Evolutionary conservation across 2,888 invertebrate genomes (phyloP).

Genomic region (Carpatolechia fugitivella): DNA sequence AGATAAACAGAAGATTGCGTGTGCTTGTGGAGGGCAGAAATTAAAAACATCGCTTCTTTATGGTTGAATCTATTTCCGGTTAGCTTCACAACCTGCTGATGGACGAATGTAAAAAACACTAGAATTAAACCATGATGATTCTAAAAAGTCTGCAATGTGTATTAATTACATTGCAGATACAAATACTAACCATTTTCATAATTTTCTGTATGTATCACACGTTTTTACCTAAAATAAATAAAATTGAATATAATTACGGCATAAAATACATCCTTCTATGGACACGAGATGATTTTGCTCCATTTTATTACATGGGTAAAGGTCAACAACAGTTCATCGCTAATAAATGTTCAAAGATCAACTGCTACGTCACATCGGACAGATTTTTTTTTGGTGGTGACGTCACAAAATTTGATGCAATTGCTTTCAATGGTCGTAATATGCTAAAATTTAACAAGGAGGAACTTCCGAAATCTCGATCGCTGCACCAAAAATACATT

Average conservation of each 20-base stretch:
- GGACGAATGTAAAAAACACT: too few species aligned
- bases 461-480: conserved; percentile 42
- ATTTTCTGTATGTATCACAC: too few species aligned
- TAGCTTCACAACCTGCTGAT: too few species aligned
- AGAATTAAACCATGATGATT: too few species aligned
- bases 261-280: conserved; percentile 60
- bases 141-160: too few species aligned
- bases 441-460: conserved; percentile 9
- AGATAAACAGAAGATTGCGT: too few species aligned
- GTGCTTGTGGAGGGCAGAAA: too few species aligned
- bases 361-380: conserved; percentile 56
- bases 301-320: conserved; percentile 46
- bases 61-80: too few species aligned
- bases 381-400: conserved; percentile 44
- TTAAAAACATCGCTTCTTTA: too few species aligned
- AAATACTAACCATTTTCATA: too few species aligned
- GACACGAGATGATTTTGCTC: conserved; percentile 47
- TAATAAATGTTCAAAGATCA: conserved; percentile 52
- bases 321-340: conserved; percentile 55
- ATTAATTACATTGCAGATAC: too few species aligned
- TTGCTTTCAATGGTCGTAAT: conserved; percentile 58
- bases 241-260: conserved; percentile 31
- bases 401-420: conserved; percentile 51
- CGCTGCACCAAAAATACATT: conserved; percentile 58
- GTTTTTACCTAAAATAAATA: too few species aligned